phyloP scores from a whole-genome alignment of 2,888 invertebrate genomes.

The Cotesia congregata region DNA sequence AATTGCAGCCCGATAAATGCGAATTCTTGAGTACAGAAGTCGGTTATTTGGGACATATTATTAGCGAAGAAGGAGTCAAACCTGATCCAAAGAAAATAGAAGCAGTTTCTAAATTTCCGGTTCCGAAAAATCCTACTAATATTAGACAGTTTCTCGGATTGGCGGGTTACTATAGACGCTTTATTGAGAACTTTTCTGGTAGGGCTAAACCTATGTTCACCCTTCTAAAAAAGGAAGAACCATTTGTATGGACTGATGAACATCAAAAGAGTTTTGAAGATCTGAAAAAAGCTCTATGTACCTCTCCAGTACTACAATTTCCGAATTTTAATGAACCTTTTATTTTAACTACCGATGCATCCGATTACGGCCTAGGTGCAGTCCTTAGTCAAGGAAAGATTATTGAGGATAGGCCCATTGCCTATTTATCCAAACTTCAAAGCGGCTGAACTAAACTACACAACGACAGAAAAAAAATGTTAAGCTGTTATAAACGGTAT shows the following conservation, averaged over 20 bases:
- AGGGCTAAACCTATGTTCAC: conserved; percentile 41
- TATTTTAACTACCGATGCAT: conserved; percentile 43
- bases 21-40: conserved; percentile 35
- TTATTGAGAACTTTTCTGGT: conserved; percentile 38
- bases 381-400: conserved; percentile 37
- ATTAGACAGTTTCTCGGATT: conserved; percentile 34
- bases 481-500: conserved; percentile 32
- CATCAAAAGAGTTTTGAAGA: conserved; percentile 36
- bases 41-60: conserved; percentile 30
- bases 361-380: conserved; percentile 31
- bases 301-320: conserved; percentile 37
- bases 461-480: conserved; percentile 40
- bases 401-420: conserved; percentile 32
- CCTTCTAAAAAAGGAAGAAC: conserved; percentile 30
- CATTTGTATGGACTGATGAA: conserved; percentile 28
- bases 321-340: conserved; percentile 41
- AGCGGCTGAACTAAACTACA: conserved; percentile 26
- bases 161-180: conserved; percentile 40
- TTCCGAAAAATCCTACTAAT: conserved; percentile 28
- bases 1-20: conserved; percentile 35
- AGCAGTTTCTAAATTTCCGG: conserved; percentile 22
- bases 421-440: conserved; percentile 31
- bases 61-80: conserved; percentile 21
- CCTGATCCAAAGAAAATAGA: conserved; percentile 31
- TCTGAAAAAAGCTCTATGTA: conserved; percentile 37